Conservation (phyloP, 2,888 invertebrate genomes). For the Epinotia demarniana region DNA sequence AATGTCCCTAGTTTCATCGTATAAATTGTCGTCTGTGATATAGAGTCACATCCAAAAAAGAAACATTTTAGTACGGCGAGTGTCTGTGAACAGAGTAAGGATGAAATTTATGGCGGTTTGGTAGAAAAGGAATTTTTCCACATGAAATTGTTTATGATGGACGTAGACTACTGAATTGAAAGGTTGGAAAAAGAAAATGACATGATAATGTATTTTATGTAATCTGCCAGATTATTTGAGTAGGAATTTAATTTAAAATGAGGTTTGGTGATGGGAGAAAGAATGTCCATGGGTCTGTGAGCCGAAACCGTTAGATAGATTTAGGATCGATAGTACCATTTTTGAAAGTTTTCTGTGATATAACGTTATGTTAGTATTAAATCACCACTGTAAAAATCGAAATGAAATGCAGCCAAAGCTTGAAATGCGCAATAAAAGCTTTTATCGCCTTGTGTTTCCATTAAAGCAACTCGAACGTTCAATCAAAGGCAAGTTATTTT, state of each 20-base stretch:
- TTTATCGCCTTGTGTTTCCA: slow-evolving; percentile 17
- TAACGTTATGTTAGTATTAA: not conserved
- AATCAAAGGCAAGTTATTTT: slow-evolving; percentile 16
- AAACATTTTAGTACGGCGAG: slow-evolving; percentile 61
- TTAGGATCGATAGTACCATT: not conserved
- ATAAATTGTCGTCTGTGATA: no score
- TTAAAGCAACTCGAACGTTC: slow-evolving; percentile 1
- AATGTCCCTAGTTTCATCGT: no score
- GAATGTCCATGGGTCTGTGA: not conserved
- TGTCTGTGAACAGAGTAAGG: slow-evolving; percentile 56
- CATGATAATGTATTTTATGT: slow-evolving; percentile 19
- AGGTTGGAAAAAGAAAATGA: slow-evolving; percentile 31
- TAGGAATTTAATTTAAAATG: not conserved
- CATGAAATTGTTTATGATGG: slow-evolving; percentile 62
- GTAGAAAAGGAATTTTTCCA: slow-evolving; percentile 60
- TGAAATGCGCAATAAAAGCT: slow-evolving; percentile 17
- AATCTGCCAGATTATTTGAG: not conserved
- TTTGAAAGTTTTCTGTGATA: not conserved
- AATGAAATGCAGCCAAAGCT: slow-evolving; percentile 9
- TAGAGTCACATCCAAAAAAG: not conserved
- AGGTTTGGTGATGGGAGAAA: not conserved
- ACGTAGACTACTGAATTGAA: slow-evolving; percentile 51
- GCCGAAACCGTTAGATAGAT: no score
- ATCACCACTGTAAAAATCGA: not conserved
- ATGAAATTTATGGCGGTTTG: slow-evolving; percentile 61